These are phyloP conservation scores for Podilymbus podiceps DNA, from an alignment of 2,113 vertebrate genomes.

Conservation along the genomic window DNA sequence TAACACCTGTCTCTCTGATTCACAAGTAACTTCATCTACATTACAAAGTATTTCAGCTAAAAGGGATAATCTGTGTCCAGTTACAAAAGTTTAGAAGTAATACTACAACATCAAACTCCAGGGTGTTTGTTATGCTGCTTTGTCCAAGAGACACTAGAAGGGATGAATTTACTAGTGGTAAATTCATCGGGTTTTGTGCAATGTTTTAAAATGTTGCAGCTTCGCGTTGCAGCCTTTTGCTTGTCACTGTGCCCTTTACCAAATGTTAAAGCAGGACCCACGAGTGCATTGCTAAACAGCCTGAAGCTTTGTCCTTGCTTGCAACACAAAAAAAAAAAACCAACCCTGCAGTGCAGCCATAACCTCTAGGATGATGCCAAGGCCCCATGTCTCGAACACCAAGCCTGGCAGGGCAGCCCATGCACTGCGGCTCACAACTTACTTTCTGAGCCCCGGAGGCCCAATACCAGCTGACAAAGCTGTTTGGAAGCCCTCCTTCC, in stretches of 20 bases:
- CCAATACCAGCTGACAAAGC: not conserved
- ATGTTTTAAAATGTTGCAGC: not conserved
- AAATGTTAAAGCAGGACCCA: not conserved
- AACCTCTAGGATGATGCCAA: not conserved
- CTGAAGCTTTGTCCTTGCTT: not conserved
- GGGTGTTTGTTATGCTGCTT: not conserved
- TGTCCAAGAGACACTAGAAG: not conserved
- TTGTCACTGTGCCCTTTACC: not conserved
- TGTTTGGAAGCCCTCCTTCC: not conserved
- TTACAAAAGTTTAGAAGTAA: not conserved
- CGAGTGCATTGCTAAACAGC: not conserved
- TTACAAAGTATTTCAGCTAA: not conserved
- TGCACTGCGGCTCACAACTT: not conserved
- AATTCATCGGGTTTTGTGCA: accelerated
- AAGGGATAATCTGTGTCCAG: not conserved
- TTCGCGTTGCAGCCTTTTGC: not conserved
- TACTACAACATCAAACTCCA: not conserved
- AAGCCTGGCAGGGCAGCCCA: not conserved
- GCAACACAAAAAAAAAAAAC: not conserved
- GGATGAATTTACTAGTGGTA: not conserved
- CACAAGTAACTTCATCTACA: not conserved
- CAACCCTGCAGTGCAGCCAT: not conserved
- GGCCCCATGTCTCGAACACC: not conserved
- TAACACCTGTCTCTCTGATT: not conserved
- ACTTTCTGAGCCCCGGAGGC: not conserved